Evolutionary conservation across 2,888 invertebrate species (phyloP), one percentile per base, ranked within the genome.

Genomic region (Capitulum mitella): DNA sequence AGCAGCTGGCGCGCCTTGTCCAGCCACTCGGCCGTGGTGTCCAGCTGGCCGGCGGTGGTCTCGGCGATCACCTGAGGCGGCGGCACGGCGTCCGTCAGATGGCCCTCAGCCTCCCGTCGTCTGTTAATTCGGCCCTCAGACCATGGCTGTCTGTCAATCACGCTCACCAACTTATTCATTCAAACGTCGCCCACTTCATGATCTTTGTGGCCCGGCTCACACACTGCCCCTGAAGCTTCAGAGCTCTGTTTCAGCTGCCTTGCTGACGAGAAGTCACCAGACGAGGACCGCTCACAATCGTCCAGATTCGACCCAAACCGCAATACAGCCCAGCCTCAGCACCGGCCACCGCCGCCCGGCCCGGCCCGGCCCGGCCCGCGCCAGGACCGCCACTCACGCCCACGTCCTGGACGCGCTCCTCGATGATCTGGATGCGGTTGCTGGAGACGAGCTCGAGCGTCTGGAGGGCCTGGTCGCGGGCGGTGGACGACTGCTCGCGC

Each of bases 401-500:
- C 12, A 70, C 37, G 8, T 70, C 70, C 19, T 34, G 16, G 37
- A 70, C 5, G 19, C 70, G 70, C 22, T 70, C 70, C 37, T 37
- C 89, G 16, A 91, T 88, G 0, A 96, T 92, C 80, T 92, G 91
- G 0, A 86, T 85, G 0, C 96, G 92, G 0, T 92, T 91, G 10
- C 87, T 88, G n/a, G 86, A 85, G 0, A 91, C 90, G 78, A 89
- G 88, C 1, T 86, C 85, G 0, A 88, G 88, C 78, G 89, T 89
- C 37, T 88, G 87, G 6, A 88, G 84, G 0, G 91, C 89, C 22
- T 88, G 86, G n/a, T 83, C 82, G 79, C 85, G 84, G 14, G 85
- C 83, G 79, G 84, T 83, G 8, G 84, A 80, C 8, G 85, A 84
- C 29, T 85, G 84, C 3, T 83, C 81, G n/a, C 82, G 82, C 8